Evolutionary conservation across 2,888 invertebrate genomes (phyloP).

Genomic region (Sarcophaga carnaria): DNA sequence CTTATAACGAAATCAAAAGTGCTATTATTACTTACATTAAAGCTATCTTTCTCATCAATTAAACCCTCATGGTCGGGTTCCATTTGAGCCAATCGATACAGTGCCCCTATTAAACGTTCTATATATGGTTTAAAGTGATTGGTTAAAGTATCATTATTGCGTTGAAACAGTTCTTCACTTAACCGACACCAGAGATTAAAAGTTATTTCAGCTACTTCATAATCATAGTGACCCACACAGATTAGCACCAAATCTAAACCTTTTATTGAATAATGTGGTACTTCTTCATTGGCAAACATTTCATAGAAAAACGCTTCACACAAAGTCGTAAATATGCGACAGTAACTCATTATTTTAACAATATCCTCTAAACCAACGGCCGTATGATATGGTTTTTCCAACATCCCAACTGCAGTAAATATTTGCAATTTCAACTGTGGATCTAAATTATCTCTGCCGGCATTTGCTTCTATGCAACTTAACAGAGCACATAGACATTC

Average conservation of each 20-base stretch:
- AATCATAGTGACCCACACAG: constrained; percentile 98
- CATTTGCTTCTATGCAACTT: constrained; percentile 90
- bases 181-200: constrained; percentile 98
- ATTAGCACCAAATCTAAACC: constrained; percentile 94
- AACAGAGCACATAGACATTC: constrained; percentile 94
- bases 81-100: constrained; percentile 97
- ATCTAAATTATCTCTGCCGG: constrained; percentile 83
- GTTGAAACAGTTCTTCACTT: constrained; percentile 96
- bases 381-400: constrained; percentile 93
- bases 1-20: neutral
- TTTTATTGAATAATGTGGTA: constrained; percentile 89
- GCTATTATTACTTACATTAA: constrained; percentile 84
- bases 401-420: constrained; percentile 89
- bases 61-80: constrained; percentile 96
- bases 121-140: constrained; percentile 94
- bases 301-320: constrained; percentile 95
- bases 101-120: constrained; percentile 92
- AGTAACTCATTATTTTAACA: constrained; percentile 96
- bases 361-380: constrained; percentile 96
- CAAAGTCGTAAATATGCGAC: constrained; percentile 93
- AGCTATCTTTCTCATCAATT: constrained; percentile 92
- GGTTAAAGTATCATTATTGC: constrained; percentile 91
- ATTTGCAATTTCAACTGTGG: constrained; percentile 89
- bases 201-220: constrained; percentile 96
- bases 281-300: constrained; percentile 87